Evolutionary conservation across 2,113 vertebrate genomes (phyloP).

Genomic region (Notechis scutatus): DNA sequence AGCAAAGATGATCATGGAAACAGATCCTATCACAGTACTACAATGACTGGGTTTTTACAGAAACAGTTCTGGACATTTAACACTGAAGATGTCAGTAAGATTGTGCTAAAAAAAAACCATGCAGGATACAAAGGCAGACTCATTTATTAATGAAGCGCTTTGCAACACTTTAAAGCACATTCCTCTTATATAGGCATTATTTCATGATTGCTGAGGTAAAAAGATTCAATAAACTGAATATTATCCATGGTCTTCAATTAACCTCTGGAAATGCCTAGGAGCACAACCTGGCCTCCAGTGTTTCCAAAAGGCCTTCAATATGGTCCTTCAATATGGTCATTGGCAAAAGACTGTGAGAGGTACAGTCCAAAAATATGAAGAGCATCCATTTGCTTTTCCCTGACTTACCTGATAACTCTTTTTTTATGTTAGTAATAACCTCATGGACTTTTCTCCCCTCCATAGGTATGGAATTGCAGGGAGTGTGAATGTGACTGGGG

Average conservation of each 20-base stretch:
- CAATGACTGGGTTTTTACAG: background rate
- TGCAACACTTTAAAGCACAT: background rate
- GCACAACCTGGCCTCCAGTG: background rate
- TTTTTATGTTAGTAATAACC: background rate
- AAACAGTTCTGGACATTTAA: background rate
- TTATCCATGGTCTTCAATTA: background rate
- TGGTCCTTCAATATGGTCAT: background rate
- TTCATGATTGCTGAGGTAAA: background rate
- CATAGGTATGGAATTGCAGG: conserved; percentile 88
- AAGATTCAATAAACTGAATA: background rate
- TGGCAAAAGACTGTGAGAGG: background rate
- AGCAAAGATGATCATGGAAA: background rate
- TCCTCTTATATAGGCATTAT: background rate
- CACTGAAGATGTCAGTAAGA: background rate
- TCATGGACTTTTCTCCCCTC: background rate
- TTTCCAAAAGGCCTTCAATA: background rate
- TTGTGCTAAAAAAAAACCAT: background rate
- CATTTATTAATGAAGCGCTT: background rate
- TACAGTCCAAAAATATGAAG: background rate
- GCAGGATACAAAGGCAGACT: background rate
- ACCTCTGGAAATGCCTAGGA: background rate
- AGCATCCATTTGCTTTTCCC: background rate
- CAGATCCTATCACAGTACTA: background rate
- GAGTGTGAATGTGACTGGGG: conserved; percentile 88
- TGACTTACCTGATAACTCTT: background rate